phyloP scores from a whole-genome alignment of 2,113 vertebrate genomes.

The Edolisoma coerulescens region DNA sequence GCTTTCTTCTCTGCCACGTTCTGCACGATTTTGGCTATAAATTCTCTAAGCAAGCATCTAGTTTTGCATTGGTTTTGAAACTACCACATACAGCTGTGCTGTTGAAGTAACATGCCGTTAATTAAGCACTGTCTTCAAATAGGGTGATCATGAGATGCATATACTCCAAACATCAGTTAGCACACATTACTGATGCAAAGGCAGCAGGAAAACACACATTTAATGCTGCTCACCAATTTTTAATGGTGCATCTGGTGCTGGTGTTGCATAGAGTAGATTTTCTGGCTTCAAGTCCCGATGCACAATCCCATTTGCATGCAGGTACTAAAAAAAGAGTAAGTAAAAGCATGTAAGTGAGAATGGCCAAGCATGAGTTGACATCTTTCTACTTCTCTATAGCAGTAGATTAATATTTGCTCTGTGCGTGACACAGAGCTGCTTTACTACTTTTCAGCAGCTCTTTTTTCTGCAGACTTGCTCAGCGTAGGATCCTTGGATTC shows the following conservation, averaged over 20 bases:
- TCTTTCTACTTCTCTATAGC: neutral
- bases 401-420: neutral
- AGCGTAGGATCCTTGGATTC: neutral
- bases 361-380: neutral
- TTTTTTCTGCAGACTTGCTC: neutral
- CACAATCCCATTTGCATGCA: conserved; percentile 88
- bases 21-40: neutral
- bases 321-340: conserved; percentile 72
- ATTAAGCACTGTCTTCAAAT: neutral
- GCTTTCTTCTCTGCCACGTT: neutral
- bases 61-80: neutral
- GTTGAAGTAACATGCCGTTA: neutral
- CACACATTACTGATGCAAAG: neutral
- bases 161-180: neutral
- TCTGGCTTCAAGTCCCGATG: conserved; percentile 89
- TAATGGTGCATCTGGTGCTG: conserved; percentile 83
- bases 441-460: neutral
- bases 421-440: neutral
- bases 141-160: neutral
- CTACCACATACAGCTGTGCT: neutral
- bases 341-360: neutral
- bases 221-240: conserved; percentile 79
- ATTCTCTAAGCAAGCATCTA: neutral
- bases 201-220: neutral
- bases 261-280: conserved; percentile 86